These are phyloP conservation scores for Xiphophorus birchmanni DNA, from an alignment of 2,797 vertebrate genomes.

Conservation along the genomic window DNA sequence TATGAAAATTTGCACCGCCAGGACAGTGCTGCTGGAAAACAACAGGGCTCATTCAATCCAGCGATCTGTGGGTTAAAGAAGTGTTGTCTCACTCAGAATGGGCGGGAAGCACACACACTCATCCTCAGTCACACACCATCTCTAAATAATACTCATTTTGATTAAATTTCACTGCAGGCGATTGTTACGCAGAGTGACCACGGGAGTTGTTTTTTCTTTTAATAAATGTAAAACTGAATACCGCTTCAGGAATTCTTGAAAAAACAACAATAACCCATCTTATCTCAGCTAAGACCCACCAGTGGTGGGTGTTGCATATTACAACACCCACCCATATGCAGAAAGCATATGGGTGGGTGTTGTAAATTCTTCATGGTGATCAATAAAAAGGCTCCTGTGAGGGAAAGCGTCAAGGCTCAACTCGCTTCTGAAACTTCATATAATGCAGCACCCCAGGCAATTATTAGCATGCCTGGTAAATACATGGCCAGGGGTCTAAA, in stretches of 20 bases:
- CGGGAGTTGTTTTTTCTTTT: background rate
- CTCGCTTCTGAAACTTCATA: background rate
- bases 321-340: background rate
- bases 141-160: conserved; percentile 20
- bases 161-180: conserved; percentile 8
- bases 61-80: conserved; percentile 36
- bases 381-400: background rate
- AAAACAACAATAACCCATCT: background rate
- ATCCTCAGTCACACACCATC: conserved; percentile 31
- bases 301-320: too few relatives aligned
- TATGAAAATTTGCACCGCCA: conserved; percentile 38
- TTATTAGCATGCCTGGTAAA: background rate
- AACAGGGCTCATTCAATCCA: conserved; percentile 61
- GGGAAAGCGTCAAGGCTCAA: background rate
- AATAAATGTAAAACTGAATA: background rate
- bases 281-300: background rate
- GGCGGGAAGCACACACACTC: conserved; percentile 9
- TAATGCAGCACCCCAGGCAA: background rate
- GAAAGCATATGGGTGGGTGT: background rate
- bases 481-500: background rate
- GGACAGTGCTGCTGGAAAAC: conserved; percentile 49
- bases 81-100: conserved; percentile 44
- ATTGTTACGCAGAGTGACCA: background rate
- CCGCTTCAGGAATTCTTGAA: background rate
- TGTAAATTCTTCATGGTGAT: background rate